phyloP scores from a whole-genome alignment of 2,113 vertebrate species.

The Hypocryptadius cinnamomeus region DNA sequence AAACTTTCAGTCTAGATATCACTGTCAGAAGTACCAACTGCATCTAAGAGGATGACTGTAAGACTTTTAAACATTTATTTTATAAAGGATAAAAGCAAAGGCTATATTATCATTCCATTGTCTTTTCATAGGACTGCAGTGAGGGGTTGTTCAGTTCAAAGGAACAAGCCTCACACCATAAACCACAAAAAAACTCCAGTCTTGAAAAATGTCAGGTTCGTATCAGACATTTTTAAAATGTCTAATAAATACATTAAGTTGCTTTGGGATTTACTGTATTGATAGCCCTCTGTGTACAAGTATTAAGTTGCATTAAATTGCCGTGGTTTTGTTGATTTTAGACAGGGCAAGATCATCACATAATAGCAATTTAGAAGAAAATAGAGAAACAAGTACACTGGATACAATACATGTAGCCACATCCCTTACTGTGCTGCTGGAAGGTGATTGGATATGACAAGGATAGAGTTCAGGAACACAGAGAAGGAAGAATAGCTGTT shows the following conservation, averaged over 20 bases:
- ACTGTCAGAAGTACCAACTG: not conserved
- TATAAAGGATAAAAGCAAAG: not conserved
- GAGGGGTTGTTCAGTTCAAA: not conserved
- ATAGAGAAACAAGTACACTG: not conserved
- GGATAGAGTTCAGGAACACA: not conserved
- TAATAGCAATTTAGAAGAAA: not conserved
- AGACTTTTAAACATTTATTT: not conserved
- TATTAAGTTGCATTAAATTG: not conserved
- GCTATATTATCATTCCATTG: not conserved
- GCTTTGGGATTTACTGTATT: not conserved
- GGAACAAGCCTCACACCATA: not conserved
- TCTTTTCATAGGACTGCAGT: not conserved
- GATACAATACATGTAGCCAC: not conserved
- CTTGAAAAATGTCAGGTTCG: not conserved
- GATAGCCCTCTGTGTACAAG: not conserved
- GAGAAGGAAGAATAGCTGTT: not conserved
- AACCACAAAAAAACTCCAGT: not conserved
- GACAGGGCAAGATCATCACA: not conserved
- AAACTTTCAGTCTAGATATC: not conserved
- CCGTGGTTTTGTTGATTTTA: not conserved
- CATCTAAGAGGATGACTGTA: not conserved
- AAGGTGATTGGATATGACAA: not conserved
- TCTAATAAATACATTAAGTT: not conserved
- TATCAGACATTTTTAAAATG: not conserved
- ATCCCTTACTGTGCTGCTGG: not conserved